phyloP scores from a whole-genome alignment of 2,797 vertebrate genomes.

The Cuculus canorus region DNA sequence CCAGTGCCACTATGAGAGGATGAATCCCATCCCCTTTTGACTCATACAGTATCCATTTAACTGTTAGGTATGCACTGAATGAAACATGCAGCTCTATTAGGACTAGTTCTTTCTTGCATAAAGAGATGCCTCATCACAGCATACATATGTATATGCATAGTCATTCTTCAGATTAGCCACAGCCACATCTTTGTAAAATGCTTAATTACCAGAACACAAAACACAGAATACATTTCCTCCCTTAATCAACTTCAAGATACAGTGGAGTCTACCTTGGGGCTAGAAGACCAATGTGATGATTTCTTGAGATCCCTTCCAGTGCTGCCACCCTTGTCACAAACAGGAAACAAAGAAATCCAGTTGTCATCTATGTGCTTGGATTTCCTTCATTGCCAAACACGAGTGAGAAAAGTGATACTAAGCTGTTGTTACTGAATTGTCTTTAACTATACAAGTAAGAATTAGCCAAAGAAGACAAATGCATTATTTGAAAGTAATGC shows the following conservation, averaged over 20 bases:
- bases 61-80: slow-evolving; percentile 34
- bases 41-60: slow-evolving; percentile 43
- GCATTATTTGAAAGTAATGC: not conserved
- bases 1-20: slow-evolving; percentile 37
- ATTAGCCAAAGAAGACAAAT: not conserved
- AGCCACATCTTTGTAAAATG: slow-evolving; percentile 60
- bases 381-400: not conserved
- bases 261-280: slow-evolving; percentile 29
- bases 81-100: slow-evolving; percentile 17
- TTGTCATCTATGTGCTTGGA: not conserved
- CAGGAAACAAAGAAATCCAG: slow-evolving; percentile 31
- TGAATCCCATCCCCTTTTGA: slow-evolving; percentile 55
- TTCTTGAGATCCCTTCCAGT: slow-evolving; percentile 13
- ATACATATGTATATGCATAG: slow-evolving; percentile 58
- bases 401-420: slow-evolving; percentile 13
- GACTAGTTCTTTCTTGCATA: not conserved
- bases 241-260: slow-evolving; percentile 53
- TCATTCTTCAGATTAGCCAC: slow-evolving; percentile 63
- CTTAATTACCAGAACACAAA: slow-evolving; percentile 65
- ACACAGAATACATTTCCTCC: slow-evolving; percentile 49
- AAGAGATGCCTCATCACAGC: slow-evolving; percentile 2
- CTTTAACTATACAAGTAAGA: not conserved
- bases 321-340: slow-evolving; percentile 17
- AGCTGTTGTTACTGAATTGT: not conserved
- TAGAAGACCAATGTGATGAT: slow-evolving; percentile 52